Conservation (phyloP, 1,140 invertebrate genomes). For the Solen grandis region DNA sequence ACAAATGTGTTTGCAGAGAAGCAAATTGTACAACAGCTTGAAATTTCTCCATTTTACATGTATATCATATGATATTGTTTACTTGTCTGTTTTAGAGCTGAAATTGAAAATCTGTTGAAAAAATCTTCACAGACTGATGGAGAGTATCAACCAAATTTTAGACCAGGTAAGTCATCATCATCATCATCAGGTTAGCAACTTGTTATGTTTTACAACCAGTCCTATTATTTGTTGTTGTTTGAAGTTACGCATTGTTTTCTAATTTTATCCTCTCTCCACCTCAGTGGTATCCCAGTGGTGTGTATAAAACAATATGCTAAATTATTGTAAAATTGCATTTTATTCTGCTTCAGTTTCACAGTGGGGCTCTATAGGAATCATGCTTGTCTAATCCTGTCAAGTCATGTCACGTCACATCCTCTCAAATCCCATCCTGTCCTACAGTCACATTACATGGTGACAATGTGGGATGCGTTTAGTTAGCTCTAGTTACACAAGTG, state of each 20-base stretch:
- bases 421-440: too few relatives aligned
- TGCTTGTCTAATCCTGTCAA: too few relatives aligned
- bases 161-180: constrained; percentile 62
- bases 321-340: not conserved
- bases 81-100: constrained; percentile 52
- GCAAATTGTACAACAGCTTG: constrained; percentile 21
- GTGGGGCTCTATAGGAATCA: too few relatives aligned
- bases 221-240: not conserved
- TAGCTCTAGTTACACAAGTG: too few relatives aligned
- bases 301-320: constrained; percentile 2
- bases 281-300: too few relatives aligned
- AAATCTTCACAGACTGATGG: constrained; percentile 64
- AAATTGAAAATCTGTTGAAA: constrained; percentile 67
- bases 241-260: not conserved
- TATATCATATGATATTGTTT: not conserved
- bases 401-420: too few relatives aligned
- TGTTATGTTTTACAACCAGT: not conserved
- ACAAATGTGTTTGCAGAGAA: constrained; percentile 25
- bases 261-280: not conserved
- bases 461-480: too few relatives aligned
- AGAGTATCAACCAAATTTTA: constrained; percentile 72
- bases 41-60: constrained; percentile 23
- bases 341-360: too few relatives aligned
- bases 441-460: too few relatives aligned
- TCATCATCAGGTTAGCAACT: not conserved